Evolutionary conservation across 2,113 vertebrate species (phyloP).

Genomic region (Salminus brasiliensis): DNA sequence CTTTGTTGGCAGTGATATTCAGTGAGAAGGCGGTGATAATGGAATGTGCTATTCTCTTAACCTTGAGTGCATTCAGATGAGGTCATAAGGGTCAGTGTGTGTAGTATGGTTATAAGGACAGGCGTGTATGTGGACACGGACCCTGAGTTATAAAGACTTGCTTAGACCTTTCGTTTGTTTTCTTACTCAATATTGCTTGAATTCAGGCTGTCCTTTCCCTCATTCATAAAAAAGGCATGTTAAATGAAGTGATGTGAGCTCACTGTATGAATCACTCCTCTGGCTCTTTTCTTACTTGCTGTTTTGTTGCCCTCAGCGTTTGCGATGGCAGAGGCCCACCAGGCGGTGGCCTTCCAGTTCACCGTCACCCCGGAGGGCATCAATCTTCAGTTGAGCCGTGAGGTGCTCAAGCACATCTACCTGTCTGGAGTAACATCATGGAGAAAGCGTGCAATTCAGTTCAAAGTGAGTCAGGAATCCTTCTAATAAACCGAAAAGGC

Average conservation of each 20-base stretch:
- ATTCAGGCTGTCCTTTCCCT: too few species aligned
- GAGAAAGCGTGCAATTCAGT: conserved; percentile 86
- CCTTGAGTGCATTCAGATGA: too few species aligned
- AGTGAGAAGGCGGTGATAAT: too few species aligned
- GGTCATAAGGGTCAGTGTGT: too few species aligned
- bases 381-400: conserved; percentile 86
- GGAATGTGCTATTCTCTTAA: too few species aligned
- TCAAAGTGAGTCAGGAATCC: conserved; percentile 78
- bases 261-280: neutral
- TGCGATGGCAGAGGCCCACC: conserved; percentile 93
- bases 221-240: too few species aligned
- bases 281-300: neutral
- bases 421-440: conserved; percentile 84
- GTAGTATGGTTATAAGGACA: too few species aligned
- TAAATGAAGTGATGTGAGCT: too few species aligned
- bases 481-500: neutral
- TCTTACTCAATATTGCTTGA: too few species aligned
- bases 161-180: too few species aligned
- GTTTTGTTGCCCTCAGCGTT: neutral
- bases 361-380: conserved; percentile 91
- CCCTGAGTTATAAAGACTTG: neutral
- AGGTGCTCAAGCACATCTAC: conserved; percentile 89
- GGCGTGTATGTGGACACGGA: too few species aligned
- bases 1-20: neutral
- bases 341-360: conserved; percentile 97